phyloP scores from a whole-genome alignment of 2,888 invertebrate species.

The Mesorhabditis sp. region DNA sequence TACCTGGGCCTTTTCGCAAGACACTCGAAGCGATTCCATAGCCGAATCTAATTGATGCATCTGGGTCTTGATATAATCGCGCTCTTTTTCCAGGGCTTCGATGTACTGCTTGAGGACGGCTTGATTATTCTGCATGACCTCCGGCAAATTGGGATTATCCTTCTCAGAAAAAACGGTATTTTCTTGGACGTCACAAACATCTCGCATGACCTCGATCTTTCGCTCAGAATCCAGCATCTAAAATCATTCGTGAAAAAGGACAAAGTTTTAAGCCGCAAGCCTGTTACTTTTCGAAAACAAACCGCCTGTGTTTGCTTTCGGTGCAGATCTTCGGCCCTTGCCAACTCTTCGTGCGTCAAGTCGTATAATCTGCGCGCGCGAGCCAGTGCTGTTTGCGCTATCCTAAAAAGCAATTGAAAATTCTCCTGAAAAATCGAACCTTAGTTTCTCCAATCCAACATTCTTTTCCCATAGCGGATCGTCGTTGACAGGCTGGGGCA shows the following conservation, averaged over 20 bases:
- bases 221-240: slow-evolving; percentile 8
- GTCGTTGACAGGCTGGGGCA: slow-evolving; percentile 3
- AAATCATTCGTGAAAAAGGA: not conserved
- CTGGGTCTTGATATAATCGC: not conserved
- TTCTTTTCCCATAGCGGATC: slow-evolving; percentile 18
- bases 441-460: slow-evolving; percentile 15
- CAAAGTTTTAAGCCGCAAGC: too few relatives aligned
- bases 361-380: slow-evolving; percentile 24
- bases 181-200: slow-evolving; percentile 1
- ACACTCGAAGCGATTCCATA: not conserved
- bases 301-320: slow-evolving; percentile 13
- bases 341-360: slow-evolving; percentile 17
- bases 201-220: not conserved
- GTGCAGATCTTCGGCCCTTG: slow-evolving; percentile 22
- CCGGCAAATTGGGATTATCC: not conserved
- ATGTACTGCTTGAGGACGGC: not conserved
- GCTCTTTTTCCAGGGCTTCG: not conserved
- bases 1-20: not conserved
- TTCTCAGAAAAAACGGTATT: not conserved
- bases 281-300: not conserved
- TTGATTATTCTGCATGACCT: slow-evolving; percentile 3
- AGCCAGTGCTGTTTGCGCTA: slow-evolving; percentile 23
- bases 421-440: not conserved
- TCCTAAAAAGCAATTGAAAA: slow-evolving; percentile 16
- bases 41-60: not conserved